Base-by-base conservation (phyloP, 2,113 vertebrate species). In the Gavia stellata region DNA sequence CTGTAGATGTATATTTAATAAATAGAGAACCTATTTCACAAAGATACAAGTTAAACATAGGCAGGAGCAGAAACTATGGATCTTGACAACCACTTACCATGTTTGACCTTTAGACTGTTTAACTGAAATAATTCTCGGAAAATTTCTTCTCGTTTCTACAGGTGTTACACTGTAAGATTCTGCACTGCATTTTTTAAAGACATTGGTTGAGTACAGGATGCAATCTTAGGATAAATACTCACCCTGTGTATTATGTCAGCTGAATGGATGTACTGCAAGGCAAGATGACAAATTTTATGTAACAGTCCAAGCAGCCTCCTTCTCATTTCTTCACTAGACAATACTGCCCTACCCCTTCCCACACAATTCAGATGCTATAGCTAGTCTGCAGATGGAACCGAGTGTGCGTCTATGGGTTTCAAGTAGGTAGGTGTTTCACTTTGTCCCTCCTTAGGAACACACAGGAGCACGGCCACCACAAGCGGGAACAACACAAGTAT, bases 201-300 rank as follows among this genome's bases (percentile, higher is more conserved):
- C 31, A 45, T 3, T 49, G 11, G 31, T 72, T 80, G 44, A 65
- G 17, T 67, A 66, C 14, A 88, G 36, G 36, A 94, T 90, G 42
- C 28, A 82, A 88, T 33, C 13, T 63, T 19, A 85, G 68, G 34
- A 80, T 61, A 8, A 86, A 90, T 84, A 99, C 99, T 99, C 97
- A 99, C 99, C 98, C 99, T 99, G 98, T 99, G 99, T 95, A 99
- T 99, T 95, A 99, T 99, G 92, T 99, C 99, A 82, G 99, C 99
- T 87, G 99, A 99, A 97, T 99, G 99, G 97, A 99, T 99, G 97
- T 99, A 99, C 99, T 99, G 98, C 7, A 94, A 97, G 45, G 62
- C 70, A 97, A 98, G 77, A 90, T 71, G 38, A 95, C 59, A 97
- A 78, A 68, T 73, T 81, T 91, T 95, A 90, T 33, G 6, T 28